A percentile compares a stretch with the other conserved stretches of the same genome.
phyloP scores from a whole-genome alignment of 2,113 vertebrate species.

The Heteronetta atricapilla region DNA sequence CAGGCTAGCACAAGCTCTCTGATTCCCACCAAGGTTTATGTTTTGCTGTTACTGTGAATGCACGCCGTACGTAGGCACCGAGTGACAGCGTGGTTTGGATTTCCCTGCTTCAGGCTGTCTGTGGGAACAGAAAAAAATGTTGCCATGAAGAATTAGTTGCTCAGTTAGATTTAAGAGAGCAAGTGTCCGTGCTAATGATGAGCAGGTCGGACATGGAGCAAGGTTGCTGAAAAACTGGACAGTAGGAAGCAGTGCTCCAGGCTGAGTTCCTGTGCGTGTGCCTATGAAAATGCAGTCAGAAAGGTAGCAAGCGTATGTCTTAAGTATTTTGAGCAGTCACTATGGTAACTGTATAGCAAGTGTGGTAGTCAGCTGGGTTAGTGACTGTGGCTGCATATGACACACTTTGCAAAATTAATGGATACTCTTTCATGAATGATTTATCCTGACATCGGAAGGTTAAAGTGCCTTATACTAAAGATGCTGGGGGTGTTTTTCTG shows the following conservation, averaged over 20 bases:
- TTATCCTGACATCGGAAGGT: constrained; percentile 49
- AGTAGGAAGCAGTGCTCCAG: not conserved
- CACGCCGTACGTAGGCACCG: not conserved
- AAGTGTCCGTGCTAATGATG: rapidly evolving
- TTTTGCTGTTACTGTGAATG: not conserved
- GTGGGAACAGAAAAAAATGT: not conserved
- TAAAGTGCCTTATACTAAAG: not conserved
- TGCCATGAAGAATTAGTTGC: rapidly evolving
- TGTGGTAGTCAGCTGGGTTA: constrained; percentile 31
- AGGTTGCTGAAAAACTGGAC: not conserved
- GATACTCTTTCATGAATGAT: constrained; percentile 35
- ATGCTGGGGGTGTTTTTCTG: not conserved
- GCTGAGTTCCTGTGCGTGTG: not conserved
- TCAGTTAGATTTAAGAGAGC: not conserved
- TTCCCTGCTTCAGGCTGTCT: not conserved
- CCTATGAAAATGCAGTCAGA: not conserved
- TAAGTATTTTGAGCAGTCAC: constrained; percentile 50
- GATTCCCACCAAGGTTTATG: not conserved
- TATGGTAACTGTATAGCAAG: constrained; percentile 52
- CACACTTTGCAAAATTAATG: constrained; percentile 52
- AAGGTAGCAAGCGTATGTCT: not conserved
- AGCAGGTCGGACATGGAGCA: not conserved
- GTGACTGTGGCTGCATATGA: constrained; percentile 34
- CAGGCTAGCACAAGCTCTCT: rapidly evolving
- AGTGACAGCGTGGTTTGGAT: not conserved